Evolutionary conservation across 2,113 vertebrate genomes (phyloP), one percentile per base, ranked within the genome.

Genomic region (Cololabis saira): DNA sequence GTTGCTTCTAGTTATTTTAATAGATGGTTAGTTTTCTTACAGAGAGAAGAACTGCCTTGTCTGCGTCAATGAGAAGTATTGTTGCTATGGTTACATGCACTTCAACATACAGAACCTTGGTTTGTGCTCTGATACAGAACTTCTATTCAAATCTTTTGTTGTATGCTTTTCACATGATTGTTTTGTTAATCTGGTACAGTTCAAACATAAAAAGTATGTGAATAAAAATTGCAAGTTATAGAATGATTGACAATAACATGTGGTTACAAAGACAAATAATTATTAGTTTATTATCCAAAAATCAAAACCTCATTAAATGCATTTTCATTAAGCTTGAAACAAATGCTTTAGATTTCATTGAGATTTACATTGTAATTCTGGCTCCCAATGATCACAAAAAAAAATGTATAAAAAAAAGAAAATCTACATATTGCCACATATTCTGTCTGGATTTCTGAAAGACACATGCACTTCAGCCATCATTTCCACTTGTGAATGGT

Each of bases 81-180:
- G 68, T 67, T 71, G 45, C 74, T 49, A 71, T 65, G 19, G 24
- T 50, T 48, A 70, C 41, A 1, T 47, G n/a, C 24, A 60, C 10
- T 58, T 78, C 24, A 59, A 59, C 58, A 47, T 22, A 24, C 6
- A 27, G 21, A 22, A 65, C 18, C 10, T 54, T 65, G 60, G 17
- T 22, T 70, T 54, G 60, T 12, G 41, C 33, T 37, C 33, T 9
- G 12, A 47, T 10, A 48, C 42, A 30, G 24, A 68, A 24, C 15
- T 16, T 17, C 47, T 16, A 10, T 59, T 40, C 18, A 50, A 41
- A 15, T 45, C 19, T 60, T 27, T 22, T 51, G 22, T 41, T 30
- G 40, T 21, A 41, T 17, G 30, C 30, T 41, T 37, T 37, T 37
- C 19, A 53, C 40, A 30, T 37, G 12, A 17, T 37, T 37, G 6